Percentiles rank a stretch among this genome's conserved stretches.
Conservation (phyloP, 1,140 invertebrate species). For the Telenomus remus region DNA sequence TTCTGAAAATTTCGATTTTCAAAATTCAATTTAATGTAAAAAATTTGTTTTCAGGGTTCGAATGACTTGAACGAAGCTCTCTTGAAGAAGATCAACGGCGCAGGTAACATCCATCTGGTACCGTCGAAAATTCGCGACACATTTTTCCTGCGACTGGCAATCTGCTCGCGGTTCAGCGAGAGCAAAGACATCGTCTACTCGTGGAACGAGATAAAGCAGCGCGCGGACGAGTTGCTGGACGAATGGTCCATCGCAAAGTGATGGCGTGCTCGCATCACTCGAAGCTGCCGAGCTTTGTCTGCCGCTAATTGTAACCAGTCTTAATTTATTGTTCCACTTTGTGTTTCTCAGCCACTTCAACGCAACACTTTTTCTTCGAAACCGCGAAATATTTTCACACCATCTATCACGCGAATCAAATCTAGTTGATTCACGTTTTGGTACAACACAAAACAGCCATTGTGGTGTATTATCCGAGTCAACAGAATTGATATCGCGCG, state of each 20-base stretch:
- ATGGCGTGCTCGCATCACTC: slow-evolving; percentile 72
- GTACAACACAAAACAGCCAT: slow-evolving; percentile 27
- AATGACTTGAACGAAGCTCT: slow-evolving; percentile 91
- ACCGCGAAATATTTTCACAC: too few relatives aligned
- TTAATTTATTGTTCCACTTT: slow-evolving; percentile 49
- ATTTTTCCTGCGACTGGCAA: slow-evolving; percentile 92
- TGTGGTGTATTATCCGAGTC: slow-evolving; percentile 11
- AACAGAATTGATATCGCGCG: neutral
- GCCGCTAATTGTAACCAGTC: slow-evolving; percentile 72
- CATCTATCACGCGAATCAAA: too few relatives aligned
- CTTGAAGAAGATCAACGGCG: slow-evolving; percentile 90
- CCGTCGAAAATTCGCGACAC: slow-evolving; percentile 89
- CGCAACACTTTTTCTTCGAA: too few relatives aligned
- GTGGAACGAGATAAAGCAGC: slow-evolving; percentile 88
- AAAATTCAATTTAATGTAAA: too few relatives aligned
- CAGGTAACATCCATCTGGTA: slow-evolving; percentile 95
- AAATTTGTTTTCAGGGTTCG: slow-evolving; percentile 80
- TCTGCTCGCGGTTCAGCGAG: slow-evolving; percentile 91
- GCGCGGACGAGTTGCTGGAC: slow-evolving; percentile 81
- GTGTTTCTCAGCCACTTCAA: too few relatives aligned
- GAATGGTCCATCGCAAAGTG: slow-evolving; percentile 73
- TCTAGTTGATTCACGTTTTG: neutral
- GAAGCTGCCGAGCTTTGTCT: slow-evolving; percentile 65
- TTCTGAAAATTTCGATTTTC: too few relatives aligned
- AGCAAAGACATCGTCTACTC: slow-evolving; percentile 88